Percentiles rank a stretch among this genome's conserved stretches.
Conservation (phyloP, 2,888 invertebrate species). For the Zhuqinia jingwanae region DNA sequence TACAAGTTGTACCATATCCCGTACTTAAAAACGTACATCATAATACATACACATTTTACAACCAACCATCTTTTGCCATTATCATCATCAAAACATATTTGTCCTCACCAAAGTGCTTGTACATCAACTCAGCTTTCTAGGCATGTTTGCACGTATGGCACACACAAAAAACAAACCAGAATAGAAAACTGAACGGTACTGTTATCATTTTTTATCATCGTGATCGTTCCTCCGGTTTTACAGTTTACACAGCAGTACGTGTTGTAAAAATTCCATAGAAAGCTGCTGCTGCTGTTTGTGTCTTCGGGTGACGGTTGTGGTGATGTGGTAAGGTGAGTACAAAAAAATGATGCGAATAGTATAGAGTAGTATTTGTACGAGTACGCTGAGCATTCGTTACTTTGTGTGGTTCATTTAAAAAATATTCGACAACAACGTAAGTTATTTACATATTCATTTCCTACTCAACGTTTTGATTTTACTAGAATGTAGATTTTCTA, state of each 20-base stretch:
- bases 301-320: background rate
- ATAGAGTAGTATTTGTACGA: too few species aligned
- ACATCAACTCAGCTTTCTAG: background rate
- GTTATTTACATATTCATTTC: too few species aligned
- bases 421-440: too few species aligned
- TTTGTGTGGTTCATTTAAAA: too few species aligned
- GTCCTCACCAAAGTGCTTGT: background rate
- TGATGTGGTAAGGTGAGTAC: background rate
- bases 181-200: too few species aligned
- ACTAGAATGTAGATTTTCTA: too few species aligned
- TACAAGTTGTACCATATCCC: slow-evolving; percentile 8
- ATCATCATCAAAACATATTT: background rate
- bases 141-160: background rate
- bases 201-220: background rate
- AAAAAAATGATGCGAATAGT: background rate
- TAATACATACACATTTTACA: background rate
- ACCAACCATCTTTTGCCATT: background rate
- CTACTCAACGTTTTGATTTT: too few species aligned
- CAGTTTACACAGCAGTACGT: background rate
- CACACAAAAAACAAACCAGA: too few species aligned
- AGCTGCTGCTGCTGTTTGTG: background rate
- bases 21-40: too few species aligned
- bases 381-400: too few species aligned
- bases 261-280: background rate
- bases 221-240: background rate